These are phyloP conservation scores for Labroides dimidiatus DNA, from an alignment of 2,797 vertebrate genomes.

Conservation along the genomic window DNA sequence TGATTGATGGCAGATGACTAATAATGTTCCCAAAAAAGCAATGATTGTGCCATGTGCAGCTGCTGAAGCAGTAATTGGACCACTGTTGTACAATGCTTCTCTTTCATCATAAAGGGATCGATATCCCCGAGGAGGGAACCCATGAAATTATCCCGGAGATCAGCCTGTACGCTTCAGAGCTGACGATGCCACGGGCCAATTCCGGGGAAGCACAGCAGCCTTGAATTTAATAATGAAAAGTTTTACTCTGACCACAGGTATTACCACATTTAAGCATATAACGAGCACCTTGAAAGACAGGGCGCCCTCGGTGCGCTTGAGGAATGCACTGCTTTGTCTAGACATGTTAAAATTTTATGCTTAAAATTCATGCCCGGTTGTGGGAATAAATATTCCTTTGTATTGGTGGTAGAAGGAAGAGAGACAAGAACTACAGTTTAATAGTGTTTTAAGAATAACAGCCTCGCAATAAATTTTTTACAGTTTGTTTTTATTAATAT, in stretches of 20 bases:
- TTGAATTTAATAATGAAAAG: conserved; percentile 73
- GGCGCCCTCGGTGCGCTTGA: conserved; percentile 41
- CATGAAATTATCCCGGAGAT: conserved; percentile 75
- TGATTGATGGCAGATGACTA: conserved; percentile 56
- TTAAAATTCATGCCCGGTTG: conserved; percentile 47
- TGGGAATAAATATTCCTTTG: conserved; percentile 56
- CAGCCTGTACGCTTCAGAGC: conserved; percentile 60
- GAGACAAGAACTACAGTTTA: conserved; percentile 23
- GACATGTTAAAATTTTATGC: conserved; percentile 71
- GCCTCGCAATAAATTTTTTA: conserved; percentile 47
- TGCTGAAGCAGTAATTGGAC: conserved; percentile 70
- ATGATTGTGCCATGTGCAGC: conserved; percentile 58
- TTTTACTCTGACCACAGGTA: conserved; percentile 63
- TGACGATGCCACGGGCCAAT: conserved; percentile 58
- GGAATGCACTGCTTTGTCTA: conserved; percentile 64
- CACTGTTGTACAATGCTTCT: conserved; percentile 60
- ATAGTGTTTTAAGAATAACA: conserved; percentile 55
- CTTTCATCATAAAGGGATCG: conserved; percentile 77
- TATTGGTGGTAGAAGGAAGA: conserved; percentile 28
- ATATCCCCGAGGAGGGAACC: conserved; percentile 72
- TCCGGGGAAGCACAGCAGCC: conserved; percentile 49
- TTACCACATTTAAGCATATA: conserved; percentile 62
- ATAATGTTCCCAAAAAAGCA: conserved; percentile 71
- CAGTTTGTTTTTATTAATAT: conserved; percentile 66
- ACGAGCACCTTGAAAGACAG: conserved; percentile 65